phyloP scores from a whole-genome alignment of 2,113 vertebrate species.

The Tragelaphus buxtoni region DNA sequence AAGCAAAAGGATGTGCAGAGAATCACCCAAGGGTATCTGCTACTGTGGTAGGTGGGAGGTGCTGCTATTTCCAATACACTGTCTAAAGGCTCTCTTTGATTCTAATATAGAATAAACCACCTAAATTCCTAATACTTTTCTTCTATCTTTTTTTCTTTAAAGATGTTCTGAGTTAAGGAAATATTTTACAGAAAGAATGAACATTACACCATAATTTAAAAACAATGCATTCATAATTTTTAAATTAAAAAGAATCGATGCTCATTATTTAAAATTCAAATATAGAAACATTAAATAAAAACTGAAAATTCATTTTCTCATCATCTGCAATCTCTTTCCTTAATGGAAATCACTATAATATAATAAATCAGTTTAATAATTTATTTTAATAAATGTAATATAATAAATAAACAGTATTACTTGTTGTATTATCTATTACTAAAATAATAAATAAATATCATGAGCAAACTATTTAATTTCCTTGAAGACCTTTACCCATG shows the following conservation, averaged over 20 bases:
- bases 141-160: neutral
- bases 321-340: neutral
- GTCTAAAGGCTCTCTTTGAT: neutral
- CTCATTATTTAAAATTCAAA: slow-evolving; percentile 10
- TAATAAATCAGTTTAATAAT: slow-evolving; percentile 10
- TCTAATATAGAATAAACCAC: neutral
- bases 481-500: neutral
- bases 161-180: neutral
- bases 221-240: neutral
- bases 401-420: neutral
- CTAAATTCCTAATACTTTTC: neutral
- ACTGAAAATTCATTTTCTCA: neutral
- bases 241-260: neutral
- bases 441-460: slow-evolving; percentile 4
- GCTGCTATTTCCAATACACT: neutral
- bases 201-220: neutral
- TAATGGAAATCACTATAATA: neutral
- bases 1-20: neutral
- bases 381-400: neutral
- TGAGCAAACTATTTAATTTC: neutral
- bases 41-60: neutral
- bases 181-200: slow-evolving; percentile 36
- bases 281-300: slow-evolving; percentile 29
- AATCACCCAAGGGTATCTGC: neutral
- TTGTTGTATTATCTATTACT: neutral